Conservation (phyloP, 1,140 invertebrate genomes). For the Drosophila obscura region DNA sequence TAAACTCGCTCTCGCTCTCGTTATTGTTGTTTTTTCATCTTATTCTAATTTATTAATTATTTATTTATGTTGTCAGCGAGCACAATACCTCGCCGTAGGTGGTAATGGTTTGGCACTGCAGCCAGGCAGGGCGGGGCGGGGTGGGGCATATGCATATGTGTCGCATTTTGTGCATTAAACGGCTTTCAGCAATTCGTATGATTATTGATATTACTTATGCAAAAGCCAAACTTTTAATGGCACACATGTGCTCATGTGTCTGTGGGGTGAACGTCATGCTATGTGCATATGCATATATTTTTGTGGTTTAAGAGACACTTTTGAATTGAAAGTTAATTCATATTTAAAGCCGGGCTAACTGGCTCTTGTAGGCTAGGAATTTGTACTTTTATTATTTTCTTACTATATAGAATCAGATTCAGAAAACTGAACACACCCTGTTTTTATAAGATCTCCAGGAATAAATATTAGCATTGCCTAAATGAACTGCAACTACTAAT, state of each 20-base stretch:
- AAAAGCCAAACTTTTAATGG: conserved; percentile 47
- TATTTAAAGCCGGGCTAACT: no score
- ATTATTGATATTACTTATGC: conserved; percentile 47
- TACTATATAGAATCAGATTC: no score
- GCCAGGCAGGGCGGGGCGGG: conserved; percentile 9
- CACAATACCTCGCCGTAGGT: conserved; percentile 48
- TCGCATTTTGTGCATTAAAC: conserved; percentile 70
- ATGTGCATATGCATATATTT: neutral
- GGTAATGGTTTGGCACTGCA: conserved; percentile 13
- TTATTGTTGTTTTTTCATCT: conserved; percentile 41
- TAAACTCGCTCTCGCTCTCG: conserved; percentile 47
- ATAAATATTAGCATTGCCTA: no score
- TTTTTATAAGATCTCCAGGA: no score
- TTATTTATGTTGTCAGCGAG: conserved; percentile 74
- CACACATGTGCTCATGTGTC: conserved; percentile 38
- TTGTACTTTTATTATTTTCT: no score
- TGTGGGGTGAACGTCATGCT: conserved; percentile 31
- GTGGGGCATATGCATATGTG: conserved; percentile 5
- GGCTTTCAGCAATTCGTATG: conserved; percentile 60
- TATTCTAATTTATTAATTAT: conserved; percentile 74
- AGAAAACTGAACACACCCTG: no score
- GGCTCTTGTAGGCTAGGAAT: no score
- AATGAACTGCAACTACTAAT: no score
- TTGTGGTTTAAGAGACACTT: conserved; percentile 1
- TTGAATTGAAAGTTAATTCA: no score